Evolutionary conservation across 1,140 invertebrate species (phyloP).

Genomic region (Dolichoris vasculosae): DNA sequence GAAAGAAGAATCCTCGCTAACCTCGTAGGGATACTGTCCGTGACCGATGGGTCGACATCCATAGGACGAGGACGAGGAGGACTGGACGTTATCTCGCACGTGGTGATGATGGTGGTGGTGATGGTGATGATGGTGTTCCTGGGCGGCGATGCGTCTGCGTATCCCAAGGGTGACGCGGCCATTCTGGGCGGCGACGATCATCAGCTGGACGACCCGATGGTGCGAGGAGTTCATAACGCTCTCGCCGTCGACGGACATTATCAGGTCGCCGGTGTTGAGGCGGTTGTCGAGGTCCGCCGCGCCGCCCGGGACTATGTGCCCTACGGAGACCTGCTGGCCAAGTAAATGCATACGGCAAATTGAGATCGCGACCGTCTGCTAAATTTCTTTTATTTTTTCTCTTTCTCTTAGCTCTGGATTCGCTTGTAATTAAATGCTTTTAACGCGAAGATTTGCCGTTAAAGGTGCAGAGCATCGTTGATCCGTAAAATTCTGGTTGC

Average conservation of each 20-base stretch:
- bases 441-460: too few species aligned
- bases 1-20: conserved; percentile 63
- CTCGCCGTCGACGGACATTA: conserved; percentile 89
- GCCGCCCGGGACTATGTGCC: conserved; percentile 94
- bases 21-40: conserved; percentile 84
- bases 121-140: conserved; percentile 63
- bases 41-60: conserved; percentile 61
- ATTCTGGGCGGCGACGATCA: conserved; percentile 87
- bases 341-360: conserved; percentile 34
- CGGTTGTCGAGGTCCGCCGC: conserved; percentile 92
- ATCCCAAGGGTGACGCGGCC: conserved; percentile 86
- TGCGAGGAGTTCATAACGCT: conserved; percentile 91
- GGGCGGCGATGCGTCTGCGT: conserved; percentile 76
- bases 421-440: too few species aligned
- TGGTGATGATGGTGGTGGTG: conserved; percentile 56
- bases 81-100: conserved; percentile 61
- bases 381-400: too few species aligned
- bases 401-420: too few species aligned
- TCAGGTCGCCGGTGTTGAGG: conserved; percentile 90
- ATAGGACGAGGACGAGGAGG: conserved; percentile 61
- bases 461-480: too few species aligned
- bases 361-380: conserved; percentile 18
- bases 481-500: too few species aligned
- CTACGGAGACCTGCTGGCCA: conserved; percentile 86
- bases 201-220: conserved; percentile 90